Base-by-base conservation (phyloP, 2,113 vertebrate genomes). In the Gasterosteus aculeatus region DNA sequence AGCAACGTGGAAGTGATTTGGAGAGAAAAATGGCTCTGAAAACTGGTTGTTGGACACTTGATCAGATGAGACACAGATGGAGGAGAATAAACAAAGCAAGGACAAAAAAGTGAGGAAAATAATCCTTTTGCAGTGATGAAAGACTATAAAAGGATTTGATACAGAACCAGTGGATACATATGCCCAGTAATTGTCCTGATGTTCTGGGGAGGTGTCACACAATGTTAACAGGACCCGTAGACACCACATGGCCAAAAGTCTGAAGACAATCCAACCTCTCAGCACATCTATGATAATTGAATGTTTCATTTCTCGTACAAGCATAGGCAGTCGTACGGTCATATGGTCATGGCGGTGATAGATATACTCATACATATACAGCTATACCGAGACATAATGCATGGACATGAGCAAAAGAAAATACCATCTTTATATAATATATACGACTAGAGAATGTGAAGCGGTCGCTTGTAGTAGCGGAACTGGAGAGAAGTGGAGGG, bases 21-120 rank as follows among this genome's bases (percentile, higher is more conserved):
- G 16, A 41, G 35, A 70, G 49, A 33, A 47, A 78, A 61, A 26
- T 10, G 33, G 9, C 59, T 73, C 54, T 56, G 26, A 80, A 59
- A 57, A 49, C 66, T 64, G 67, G 63, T 33, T 72, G 51, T 69
- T 63, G 70, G 61, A 57, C 62, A 69, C 61, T 64, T 46, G 44
- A 69, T 65, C 57, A 83, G 83, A 83, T 75, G 69, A 73, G 22
- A 75, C 78, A 62, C 46, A 85, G 71, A 85, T 66, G 72, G 68
- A 47, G 19, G 35, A 63, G 6, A 19, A 16, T 39, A 11, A 54
- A 33, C 2, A 26, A 35, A 56, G 11, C 58, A 10, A 18, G 18
- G n/a, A 69, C 22, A 10, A 64, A 65, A 63, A 10, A 15, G 61
- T 47, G 51, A 16, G 12, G 33, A 47, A 54, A 46, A 63, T 12